phyloP scores from a whole-genome alignment of 2,113 vertebrate genomes.

The Plectropomus leopardus region DNA sequence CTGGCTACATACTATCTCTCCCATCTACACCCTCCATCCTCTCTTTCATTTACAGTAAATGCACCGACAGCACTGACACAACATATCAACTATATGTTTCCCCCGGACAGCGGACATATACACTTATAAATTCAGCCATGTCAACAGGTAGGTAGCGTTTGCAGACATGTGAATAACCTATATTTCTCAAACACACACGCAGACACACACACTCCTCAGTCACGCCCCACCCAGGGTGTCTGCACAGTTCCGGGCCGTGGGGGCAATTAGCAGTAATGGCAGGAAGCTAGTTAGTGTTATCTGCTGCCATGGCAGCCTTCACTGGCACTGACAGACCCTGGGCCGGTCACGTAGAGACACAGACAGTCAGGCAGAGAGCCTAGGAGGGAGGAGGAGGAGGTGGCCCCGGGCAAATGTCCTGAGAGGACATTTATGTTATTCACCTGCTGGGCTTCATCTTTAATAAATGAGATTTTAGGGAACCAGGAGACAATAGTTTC shows the following conservation, averaged over 20 bases:
- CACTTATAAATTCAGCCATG: background rate
- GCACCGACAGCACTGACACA: background rate
- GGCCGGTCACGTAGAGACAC: constrained; percentile 76
- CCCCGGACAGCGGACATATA: background rate
- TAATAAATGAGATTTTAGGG: background rate
- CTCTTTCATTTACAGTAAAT: background rate
- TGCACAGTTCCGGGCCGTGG: constrained; percentile 69
- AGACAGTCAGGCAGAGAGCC: constrained; percentile 63
- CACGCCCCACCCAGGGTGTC: constrained; percentile 82
- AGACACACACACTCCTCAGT: constrained; percentile 52
- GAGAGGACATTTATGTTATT: constrained; percentile 27
- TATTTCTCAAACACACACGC: constrained; percentile 31
- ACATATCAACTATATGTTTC: background rate
- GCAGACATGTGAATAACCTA: constrained; percentile 28
- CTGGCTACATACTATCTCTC: constrained; percentile 9
- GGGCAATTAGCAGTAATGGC: constrained; percentile 79
- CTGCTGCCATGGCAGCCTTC: constrained; percentile 70
- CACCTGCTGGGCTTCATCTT: constrained; percentile 4
- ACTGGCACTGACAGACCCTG: constrained; percentile 68
- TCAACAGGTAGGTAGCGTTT: constrained; percentile 24
- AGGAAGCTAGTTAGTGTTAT: constrained; percentile 83
- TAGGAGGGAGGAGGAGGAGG: constrained; percentile 18
- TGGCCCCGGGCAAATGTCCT: constrained; percentile 38
- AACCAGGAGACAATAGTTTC: background rate
- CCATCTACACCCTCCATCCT: background rate